Evolutionary conservation across 2,113 vertebrate genomes (phyloP), one percentile per base, ranked within the genome.

Genomic region (Malurus cyaneus): DNA sequence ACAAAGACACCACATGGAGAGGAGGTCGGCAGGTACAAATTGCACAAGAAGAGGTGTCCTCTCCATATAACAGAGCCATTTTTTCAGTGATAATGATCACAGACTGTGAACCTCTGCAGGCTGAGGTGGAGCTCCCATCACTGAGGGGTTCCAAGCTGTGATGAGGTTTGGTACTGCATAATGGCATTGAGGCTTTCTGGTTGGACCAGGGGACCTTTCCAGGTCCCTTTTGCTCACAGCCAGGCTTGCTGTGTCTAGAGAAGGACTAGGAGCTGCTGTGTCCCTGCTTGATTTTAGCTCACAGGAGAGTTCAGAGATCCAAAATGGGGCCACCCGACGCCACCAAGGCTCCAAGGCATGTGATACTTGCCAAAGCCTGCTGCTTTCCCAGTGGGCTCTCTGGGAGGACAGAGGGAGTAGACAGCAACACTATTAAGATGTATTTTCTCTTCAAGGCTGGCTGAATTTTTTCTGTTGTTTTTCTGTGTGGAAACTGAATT

Each of bases 291-390:
- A 41, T n/a, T 65, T 84, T 52, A 44, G 19, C 29, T 10, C 56
- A 41, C n/a, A 21, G 61, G 32, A 50, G 39, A 50, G 17, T 12
- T 74, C 64, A 89, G 36, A 73, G 52, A 50, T 36, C 47, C 36
- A 36, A 65, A 70, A 66, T 0, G 1, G 10, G 47, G 26, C 28
- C n/a, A 7, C 31, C 36, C 11, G 2, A 64, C 16, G 32, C 39
- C n/a, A n/a, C 2, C 11, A 56, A 21, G 54, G 34, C 46, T 73
- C 41, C 34, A 5, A 39, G 44, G 32, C 0, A 0, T 9, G 20
- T 1, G 5, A 32, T 17, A 26, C 21, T 31, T 46, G 19, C 7
- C 36, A 31, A 54, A n/a, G 18, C 8, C 18, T 67, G 4, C 3
- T 77, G 8, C 17, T 61, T 41, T 77, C 64, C 41, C 46, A 26